Conservation (phyloP, 2,113 vertebrate species). For the Oostethus manadensis region DNA sequence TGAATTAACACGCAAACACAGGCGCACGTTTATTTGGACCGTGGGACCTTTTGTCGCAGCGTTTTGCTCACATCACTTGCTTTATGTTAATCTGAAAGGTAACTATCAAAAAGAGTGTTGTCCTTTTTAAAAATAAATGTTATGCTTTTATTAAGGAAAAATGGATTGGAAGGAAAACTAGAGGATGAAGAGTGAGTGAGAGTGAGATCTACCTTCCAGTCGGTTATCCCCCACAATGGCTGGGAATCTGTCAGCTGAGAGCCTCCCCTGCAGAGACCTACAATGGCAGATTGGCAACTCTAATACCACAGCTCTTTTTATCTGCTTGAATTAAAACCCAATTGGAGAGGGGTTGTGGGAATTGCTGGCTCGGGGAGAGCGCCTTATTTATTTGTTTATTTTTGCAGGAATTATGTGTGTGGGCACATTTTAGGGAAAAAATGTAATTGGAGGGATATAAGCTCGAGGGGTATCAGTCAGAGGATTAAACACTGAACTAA, state of each 20-base stretch:
- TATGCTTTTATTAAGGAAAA: neutral
- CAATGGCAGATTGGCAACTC: conserved; percentile 62
- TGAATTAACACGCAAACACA: conserved; percentile 36
- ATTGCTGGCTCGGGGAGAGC: conserved; percentile 33
- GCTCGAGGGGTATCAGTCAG: conserved; percentile 36
- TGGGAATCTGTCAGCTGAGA: conserved; percentile 46
- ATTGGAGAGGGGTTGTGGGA: conserved; percentile 46
- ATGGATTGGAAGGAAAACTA: neutral
- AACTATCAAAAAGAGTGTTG: conserved; percentile 4
- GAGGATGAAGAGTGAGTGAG: conserved; percentile 24
- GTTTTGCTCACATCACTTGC: conserved; percentile 8
- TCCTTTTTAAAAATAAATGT: conserved; percentile 2
- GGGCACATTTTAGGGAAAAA: conserved; percentile 36
- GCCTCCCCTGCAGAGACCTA: conserved; percentile 41
- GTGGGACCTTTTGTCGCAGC: conserved; percentile 15
- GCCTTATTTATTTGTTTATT: conserved; percentile 32
- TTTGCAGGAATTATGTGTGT: conserved; percentile 41
- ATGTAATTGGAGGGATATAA: conserved; percentile 30
- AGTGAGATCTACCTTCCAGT: conserved; percentile 34
- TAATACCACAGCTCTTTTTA: conserved; percentile 55
- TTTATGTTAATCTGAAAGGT: conserved; percentile 7
- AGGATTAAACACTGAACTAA: conserved; percentile 56
- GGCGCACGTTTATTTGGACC: conserved; percentile 10
- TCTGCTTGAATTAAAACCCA: conserved; percentile 57
- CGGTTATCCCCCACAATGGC: conserved; percentile 36